Evolutionary conservation across 2,797 vertebrate species (phyloP), one percentile per base, ranked within the genome.

Genomic region (Eleutherodactylus coqui): DNA sequence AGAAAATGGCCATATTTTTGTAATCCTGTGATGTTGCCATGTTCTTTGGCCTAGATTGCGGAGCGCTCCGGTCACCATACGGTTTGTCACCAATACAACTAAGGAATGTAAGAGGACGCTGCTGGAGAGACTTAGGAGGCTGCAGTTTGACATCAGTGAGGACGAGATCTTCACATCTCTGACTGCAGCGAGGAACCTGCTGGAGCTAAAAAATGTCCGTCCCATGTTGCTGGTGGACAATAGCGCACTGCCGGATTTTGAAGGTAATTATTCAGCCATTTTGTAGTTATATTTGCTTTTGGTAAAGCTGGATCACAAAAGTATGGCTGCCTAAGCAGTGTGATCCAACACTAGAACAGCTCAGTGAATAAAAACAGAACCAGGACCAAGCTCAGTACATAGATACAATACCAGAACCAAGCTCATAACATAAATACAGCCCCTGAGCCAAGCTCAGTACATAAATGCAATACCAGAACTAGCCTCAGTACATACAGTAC

Each of bases 81-180:
- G 96, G 27, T 99, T 99, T 90, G 98, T 99, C 86, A 99, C 97
- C 6, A 99, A 99, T 91, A 99, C 98, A 0, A 98, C 98, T 0
- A 99, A 98, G 89, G 98, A 99, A 88, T 97, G 96, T 91, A 98
- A 97, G 91, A 93, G 91, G 88, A 95, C 92, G 80, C 92, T 99
- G 75, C 86, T 97, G 88, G 95, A 96, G 83, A 92, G 96, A 79
- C 90, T 99, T 89, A 92, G 87, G 0, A 90, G 88, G 16, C 91
- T 99, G 85, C 93, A 96, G 0, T 99, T 99, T 87, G 93, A 97
- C 89, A 93, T 99, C 10, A 90, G 95, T 3, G 97, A 98, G 84
- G 92, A 93, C 0, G 98, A 99, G 92, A 97, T 99, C 90, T 99
- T 99, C 91, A 99, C 97, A 0, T 99, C 98, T 3, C 93, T 99